A percentile compares a stretch with the other conserved stretches of the same genome.
Evolutionary conservation across 1,140 invertebrate genomes (phyloP).

Genomic region (Hyles euphorbiae): DNA sequence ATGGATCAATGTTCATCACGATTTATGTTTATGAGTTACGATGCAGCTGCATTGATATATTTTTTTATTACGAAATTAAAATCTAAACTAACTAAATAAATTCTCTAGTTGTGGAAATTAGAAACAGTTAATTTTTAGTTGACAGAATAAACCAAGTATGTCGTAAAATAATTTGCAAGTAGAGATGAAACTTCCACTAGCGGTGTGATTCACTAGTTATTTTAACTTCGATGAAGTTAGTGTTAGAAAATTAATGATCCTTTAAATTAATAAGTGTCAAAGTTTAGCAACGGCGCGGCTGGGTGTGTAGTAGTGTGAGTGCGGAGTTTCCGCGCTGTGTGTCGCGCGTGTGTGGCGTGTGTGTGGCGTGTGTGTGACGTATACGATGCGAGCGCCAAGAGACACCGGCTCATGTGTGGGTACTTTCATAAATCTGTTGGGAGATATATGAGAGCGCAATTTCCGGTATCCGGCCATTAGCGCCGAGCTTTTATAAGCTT

Average conservation of each 20-base stretch:
- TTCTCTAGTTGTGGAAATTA: no score
- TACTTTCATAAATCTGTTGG: constrained; percentile 91
- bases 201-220: no score
- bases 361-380: constrained; percentile 13
- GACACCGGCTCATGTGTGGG: constrained; percentile 70
- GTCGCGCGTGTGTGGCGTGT: neutral
- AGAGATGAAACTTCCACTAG: no score
- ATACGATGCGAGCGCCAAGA: constrained; percentile 41
- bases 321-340: constrained; percentile 2
- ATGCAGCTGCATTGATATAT: no score
- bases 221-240: constrained; percentile 32
- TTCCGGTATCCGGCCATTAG: constrained; percentile 91
- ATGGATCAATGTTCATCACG: no score
- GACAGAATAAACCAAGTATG: no score
- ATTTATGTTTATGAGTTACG: no score
- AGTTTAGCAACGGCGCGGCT: constrained; percentile 40
- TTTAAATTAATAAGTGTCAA: constrained; percentile 70
- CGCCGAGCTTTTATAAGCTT: constrained; percentile 79
- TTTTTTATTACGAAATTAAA: no score
- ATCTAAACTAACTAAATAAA: no score
- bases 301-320: constrained; percentile 18
- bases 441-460: constrained; percentile 91
- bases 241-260: constrained; percentile 56
- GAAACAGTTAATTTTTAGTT: no score
- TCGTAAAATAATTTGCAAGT: no score